Percentiles rank a stretch among this genome's conserved stretches.
phyloP scores from a whole-genome alignment of 2,113 vertebrate genomes.

The Nothocercus julius region DNA sequence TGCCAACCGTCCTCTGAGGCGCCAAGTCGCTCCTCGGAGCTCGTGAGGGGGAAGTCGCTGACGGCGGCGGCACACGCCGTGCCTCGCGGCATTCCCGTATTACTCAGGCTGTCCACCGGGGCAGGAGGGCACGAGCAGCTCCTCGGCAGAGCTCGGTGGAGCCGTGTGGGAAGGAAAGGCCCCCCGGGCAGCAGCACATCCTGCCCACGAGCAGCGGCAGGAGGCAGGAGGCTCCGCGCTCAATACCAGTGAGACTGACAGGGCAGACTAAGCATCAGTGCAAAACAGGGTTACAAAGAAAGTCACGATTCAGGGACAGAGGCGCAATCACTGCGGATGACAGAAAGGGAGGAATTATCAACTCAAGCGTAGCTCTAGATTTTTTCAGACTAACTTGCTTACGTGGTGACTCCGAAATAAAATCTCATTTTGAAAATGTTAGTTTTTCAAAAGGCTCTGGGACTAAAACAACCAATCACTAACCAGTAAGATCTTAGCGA shows the following conservation, averaged over 20 bases:
- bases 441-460: not conserved
- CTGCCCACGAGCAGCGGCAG: rapidly evolving
- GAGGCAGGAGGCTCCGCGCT: rapidly evolving
- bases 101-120: not conserved
- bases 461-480: not conserved
- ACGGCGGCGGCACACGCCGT: not conserved
- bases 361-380: not conserved
- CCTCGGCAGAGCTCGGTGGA: not conserved
- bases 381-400: not conserved
- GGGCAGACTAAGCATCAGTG: not conserved
- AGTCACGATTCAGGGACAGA: not conserved
- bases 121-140: constrained; percentile 16
- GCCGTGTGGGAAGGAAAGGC: not conserved
- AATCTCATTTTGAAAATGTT: not conserved
- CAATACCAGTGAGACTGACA: not conserved
- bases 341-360: not conserved
- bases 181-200: not conserved
- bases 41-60: not conserved
- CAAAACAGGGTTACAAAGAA: not conserved
- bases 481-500: not conserved
- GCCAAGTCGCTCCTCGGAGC: rapidly evolving
- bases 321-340: not conserved
- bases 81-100: not conserved
- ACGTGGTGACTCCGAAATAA: not conserved
- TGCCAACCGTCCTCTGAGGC: not conserved